Evolutionary conservation across 2,113 vertebrate species (phyloP), one percentile per base, ranked within the genome.

Genomic region (Sinocyclocheilus rhinocerous): DNA sequence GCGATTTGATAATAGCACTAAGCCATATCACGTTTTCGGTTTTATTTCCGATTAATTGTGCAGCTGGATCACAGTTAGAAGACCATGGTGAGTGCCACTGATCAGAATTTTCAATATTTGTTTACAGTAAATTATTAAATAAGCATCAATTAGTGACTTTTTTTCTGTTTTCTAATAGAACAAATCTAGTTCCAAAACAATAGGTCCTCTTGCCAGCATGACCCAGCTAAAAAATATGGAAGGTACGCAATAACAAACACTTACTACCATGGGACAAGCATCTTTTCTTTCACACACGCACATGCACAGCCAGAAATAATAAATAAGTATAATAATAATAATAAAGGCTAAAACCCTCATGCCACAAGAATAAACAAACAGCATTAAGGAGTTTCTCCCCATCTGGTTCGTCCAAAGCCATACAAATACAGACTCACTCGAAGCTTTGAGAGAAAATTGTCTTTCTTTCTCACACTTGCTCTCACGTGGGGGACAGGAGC

Each of bases 371-470:
- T 82, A 57, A 84, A 82, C 45, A 52, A 70, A 84, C 80, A 83
- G 29, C 29, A 84, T 39, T 84, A 84, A 72, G 24, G 24, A 72
- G 81, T 36, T 50, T 52, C 45, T 70, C 48, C 20, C 20, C 1
- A 12, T 55, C 50, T 39, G 8, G 13, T 87, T 87, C 48, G 33
- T 89, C 69, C 89, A 89, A 89, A 91, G 88, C 91, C 88, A 87
- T 83, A 84, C 89, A 91, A 87, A 90, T 65, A 89, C 70, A 90
- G 86, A 89, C 77, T 88, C 75, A 87, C 82, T 90, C 85, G 77
- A 87, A 87, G 86, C 57, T 55, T 82, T 90, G 90, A 90, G 87
- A 59, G 82, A 84, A 84, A 84, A 70, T 50, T 50, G 65, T 50
- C 42, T 73, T 50, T 75, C 76, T 70, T 48, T 67, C 85, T 72